Percentiles rank a stretch among this genome's conserved stretches.
Conservation (phyloP, 2,888 invertebrate species). For the Drosophila formosana region DNA sequence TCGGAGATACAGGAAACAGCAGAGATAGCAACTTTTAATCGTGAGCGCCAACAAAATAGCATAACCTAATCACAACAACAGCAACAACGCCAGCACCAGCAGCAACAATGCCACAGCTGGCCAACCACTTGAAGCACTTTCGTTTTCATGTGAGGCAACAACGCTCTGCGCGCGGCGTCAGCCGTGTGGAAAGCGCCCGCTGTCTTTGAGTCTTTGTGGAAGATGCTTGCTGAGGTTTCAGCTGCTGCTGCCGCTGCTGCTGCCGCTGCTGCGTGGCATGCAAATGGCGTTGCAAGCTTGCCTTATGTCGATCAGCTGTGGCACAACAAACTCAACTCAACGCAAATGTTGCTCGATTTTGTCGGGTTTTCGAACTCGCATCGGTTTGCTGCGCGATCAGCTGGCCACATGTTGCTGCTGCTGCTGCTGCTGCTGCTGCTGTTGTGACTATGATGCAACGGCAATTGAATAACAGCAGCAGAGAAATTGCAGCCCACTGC, state of each 20-base stretch:
- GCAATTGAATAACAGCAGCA: slow-evolving; percentile 75
- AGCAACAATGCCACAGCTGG: slow-evolving; percentile 65
- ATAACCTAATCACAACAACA: slow-evolving; percentile 39
- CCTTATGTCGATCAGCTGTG: slow-evolving; percentile 76
- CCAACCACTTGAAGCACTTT: slow-evolving; percentile 80
- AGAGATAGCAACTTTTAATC: slow-evolving; percentile 56
- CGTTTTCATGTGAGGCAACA: slow-evolving; percentile 82
- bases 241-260: slow-evolving; percentile 24
- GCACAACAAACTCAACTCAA: slow-evolving; percentile 27
- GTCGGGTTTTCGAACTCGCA: slow-evolving; percentile 82
- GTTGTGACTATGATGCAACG: slow-evolving; percentile 75
- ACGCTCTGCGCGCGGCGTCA: slow-evolving; percentile 38
- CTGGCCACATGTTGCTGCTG: slow-evolving; percentile 50
- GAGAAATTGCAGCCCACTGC: slow-evolving; percentile 67
- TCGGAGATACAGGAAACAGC: slow-evolving; percentile 76
- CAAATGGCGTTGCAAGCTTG: slow-evolving; percentile 47
- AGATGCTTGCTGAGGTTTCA: slow-evolving; percentile 48
- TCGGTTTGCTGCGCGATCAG: slow-evolving; percentile 56
- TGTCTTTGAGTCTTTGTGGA: slow-evolving; percentile 46
- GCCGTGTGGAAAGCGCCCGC: slow-evolving; percentile 72
- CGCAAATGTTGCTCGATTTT: slow-evolving; percentile 57
- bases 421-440: no score
- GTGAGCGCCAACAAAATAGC: slow-evolving; percentile 58
- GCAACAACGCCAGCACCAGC: background rate
- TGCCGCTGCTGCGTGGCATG: slow-evolving; percentile 47